A percentile compares a stretch with the other conserved stretches of the same genome.
Evolutionary conservation across 2,113 vertebrate species (phyloP).

Genomic region (Dasyurus viverrinus): DNA sequence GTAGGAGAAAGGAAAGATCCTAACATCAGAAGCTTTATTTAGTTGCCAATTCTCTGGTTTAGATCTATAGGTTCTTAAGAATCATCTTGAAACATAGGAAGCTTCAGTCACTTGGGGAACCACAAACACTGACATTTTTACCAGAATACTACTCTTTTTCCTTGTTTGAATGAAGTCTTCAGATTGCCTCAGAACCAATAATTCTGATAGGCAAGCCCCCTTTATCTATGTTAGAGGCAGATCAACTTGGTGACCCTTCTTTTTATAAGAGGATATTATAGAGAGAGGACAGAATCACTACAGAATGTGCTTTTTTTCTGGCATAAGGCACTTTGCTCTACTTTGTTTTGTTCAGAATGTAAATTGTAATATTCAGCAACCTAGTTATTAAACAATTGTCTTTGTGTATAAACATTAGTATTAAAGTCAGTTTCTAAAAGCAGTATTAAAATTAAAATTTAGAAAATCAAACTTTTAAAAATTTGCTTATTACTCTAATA

Average conservation of each 20-base stretch:
- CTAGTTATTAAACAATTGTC: slow-evolving; percentile 47
- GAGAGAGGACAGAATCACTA: background rate
- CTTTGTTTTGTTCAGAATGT: slow-evolving; percentile 17
- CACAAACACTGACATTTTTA: background rate
- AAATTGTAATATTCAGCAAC: slow-evolving; percentile 16
- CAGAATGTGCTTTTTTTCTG: background rate
- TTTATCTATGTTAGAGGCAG: background rate
- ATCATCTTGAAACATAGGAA: background rate
- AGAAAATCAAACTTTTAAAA: background rate
- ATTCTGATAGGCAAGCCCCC: background rate
- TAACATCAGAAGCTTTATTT: background rate
- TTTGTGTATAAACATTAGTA: slow-evolving; percentile 42
- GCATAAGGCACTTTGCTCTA: background rate
- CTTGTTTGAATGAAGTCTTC: too few species aligned
- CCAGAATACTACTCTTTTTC: background rate
- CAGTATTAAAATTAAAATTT: background rate
- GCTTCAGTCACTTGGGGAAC: background rate
- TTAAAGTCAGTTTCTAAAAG: slow-evolving; percentile 33
- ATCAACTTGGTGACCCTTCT: background rate
- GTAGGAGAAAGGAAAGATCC: background rate
- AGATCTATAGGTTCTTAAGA: background rate
- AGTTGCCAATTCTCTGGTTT: background rate
- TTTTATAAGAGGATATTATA: background rate
- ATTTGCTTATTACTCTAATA: background rate
- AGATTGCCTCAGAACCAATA: background rate